Evolutionary conservation across 2,797 vertebrate species (phyloP).

Genomic region (Hydrocynus forskahlii): DNA sequence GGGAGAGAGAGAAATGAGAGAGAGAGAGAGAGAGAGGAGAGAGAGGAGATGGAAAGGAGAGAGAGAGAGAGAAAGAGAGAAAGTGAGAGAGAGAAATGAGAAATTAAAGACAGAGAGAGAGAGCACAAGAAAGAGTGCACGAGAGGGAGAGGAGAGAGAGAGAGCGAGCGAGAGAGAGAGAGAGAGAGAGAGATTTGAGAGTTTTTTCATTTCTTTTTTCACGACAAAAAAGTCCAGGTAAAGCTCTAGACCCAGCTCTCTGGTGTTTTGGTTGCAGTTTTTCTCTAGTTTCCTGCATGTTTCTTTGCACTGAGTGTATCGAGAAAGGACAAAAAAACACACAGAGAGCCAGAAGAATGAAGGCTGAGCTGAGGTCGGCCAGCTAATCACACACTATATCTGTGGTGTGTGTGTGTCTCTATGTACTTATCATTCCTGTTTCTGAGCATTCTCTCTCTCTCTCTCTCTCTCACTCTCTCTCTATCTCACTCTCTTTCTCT

Average conservation of each 20-base stretch:
- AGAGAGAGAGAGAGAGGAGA: too few relatives aligned
- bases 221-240: not conserved
- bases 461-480: slow-evolving; percentile 18
- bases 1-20: too few relatives aligned
- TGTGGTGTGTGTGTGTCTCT: slow-evolving; percentile 56
- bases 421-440: slow-evolving; percentile 78
- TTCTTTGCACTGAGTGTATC: slow-evolving; percentile 1
- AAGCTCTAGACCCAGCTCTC: slow-evolving; percentile 4
- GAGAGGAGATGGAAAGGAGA: too few relatives aligned
- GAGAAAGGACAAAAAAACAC: slow-evolving; percentile 21
- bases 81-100: too few relatives aligned
- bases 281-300: slow-evolving; percentile 6
- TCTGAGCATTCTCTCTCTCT: slow-evolving; percentile 46
- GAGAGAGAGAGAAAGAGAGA: too few relatives aligned
- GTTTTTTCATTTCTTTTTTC: not conserved
- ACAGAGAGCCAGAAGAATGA: slow-evolving; percentile 33
- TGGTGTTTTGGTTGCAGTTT: not conserved
- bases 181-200: too few relatives aligned
- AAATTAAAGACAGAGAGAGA: too few relatives aligned
- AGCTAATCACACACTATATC: slow-evolving; percentile 48
- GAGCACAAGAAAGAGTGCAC: too few relatives aligned
- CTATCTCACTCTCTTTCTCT: too few relatives aligned
- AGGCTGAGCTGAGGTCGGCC: slow-evolving; percentile 43
- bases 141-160: too few relatives aligned
- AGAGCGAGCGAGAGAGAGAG: too few relatives aligned